Percentiles rank a stretch among this genome's conserved stretches.
Conservation (phyloP, 2,888 invertebrate species). For the Ornithoptera alexandrae region DNA sequence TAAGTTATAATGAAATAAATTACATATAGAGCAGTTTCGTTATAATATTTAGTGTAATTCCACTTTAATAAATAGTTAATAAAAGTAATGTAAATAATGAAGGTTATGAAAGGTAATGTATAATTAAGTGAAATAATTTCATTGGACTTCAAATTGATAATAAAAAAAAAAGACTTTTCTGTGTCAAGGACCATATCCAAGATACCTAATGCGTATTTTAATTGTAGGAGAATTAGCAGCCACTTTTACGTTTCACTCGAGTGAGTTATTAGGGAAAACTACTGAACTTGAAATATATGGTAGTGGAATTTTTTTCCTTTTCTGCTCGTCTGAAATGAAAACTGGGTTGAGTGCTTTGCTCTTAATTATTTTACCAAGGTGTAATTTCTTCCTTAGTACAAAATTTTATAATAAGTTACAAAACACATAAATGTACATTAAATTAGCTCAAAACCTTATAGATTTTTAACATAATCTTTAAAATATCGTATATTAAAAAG, state of each 20-base stretch:
- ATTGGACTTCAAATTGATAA: background rate
- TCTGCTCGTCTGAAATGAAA: constrained; percentile 14
- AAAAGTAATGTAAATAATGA: background rate
- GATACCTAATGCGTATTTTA: background rate
- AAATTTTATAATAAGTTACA: background rate
- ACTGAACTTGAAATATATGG: constrained; percentile 20
- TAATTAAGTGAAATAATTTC: background rate
- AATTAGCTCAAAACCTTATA: background rate
- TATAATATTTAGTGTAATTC: too few relatives aligned
- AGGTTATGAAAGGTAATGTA: background rate
- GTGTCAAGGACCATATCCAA: background rate
- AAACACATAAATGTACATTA: background rate
- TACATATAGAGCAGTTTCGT: too few relatives aligned
- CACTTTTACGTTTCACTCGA: constrained; percentile 2
- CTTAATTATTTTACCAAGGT: constrained; percentile 16
- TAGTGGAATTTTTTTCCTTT: constrained; percentile 18
- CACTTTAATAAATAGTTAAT: too few relatives aligned
- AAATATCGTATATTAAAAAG: too few relatives aligned
- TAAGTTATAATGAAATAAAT: too few relatives aligned
- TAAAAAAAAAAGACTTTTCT: background rate
- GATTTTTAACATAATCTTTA: background rate
- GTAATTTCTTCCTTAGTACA: constrained; percentile 1
- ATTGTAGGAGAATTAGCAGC: constrained; percentile 5
- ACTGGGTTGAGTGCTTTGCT: constrained; percentile 23
- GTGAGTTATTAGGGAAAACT: constrained; percentile 9